phyloP scores from a whole-genome alignment of 2,797 vertebrate genomes.

The Parotocinclus haroldoi region DNA sequence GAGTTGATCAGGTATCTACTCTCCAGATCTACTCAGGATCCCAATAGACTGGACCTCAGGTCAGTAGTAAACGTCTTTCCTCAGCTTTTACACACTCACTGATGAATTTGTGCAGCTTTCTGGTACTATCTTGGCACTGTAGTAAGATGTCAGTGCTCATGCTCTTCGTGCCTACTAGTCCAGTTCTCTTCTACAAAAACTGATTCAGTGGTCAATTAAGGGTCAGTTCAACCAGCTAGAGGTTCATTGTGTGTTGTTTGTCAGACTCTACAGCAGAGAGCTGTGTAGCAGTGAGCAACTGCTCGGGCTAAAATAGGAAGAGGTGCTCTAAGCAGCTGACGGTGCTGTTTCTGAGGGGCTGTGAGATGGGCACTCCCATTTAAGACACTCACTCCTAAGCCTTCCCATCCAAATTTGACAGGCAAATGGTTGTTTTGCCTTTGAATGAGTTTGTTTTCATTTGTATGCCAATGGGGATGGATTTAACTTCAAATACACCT shows the following conservation, averaged over 20 bases:
- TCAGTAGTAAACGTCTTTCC: constrained; percentile 57
- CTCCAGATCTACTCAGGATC: constrained; percentile 42
- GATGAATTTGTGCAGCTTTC: not conserved
- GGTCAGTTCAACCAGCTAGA: constrained; percentile 30
- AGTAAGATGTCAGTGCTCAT: not conserved
- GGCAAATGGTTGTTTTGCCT: not conserved
- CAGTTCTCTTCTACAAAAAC: not conserved
- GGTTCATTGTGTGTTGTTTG: constrained; percentile 43
- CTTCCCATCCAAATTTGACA: constrained; percentile 18
- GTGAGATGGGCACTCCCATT: constrained; percentile 64
- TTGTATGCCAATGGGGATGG: not conserved
- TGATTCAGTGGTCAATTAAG: too few species aligned
- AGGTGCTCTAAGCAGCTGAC: constrained; percentile 79
- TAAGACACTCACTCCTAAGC: constrained; percentile 54
- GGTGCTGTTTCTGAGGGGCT: constrained; percentile 67
- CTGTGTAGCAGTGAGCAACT: constrained; percentile 59
- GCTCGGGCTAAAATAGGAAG: constrained; percentile 82
- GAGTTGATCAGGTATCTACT: constrained; percentile 42
- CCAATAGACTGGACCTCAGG: constrained; percentile 65
- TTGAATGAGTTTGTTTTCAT: not conserved
- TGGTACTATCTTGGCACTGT: not conserved
- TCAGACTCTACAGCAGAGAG: constrained; percentile 64
- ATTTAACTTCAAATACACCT: not conserved
- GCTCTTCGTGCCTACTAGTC: not conserved
- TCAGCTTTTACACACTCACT: constrained; percentile 7